Evolutionary conservation across 2,113 vertebrate genomes (phyloP).

Genomic region (Emydocephalus ijimae): DNA sequence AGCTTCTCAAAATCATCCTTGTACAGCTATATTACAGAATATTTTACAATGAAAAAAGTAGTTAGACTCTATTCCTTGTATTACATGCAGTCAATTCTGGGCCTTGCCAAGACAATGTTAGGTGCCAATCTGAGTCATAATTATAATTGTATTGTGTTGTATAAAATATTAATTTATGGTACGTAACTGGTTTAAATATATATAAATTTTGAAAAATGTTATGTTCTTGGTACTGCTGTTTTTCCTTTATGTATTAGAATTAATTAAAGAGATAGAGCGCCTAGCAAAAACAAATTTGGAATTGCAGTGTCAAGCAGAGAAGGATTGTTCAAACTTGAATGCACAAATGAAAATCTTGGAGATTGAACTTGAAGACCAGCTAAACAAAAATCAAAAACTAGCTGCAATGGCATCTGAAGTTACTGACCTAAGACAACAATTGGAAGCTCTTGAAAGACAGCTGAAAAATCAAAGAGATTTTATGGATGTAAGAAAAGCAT

Average conservation of each 20-base stretch:
- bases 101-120: neutral
- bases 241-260: constrained; percentile 64
- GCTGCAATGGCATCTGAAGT: constrained; percentile 72
- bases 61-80: neutral
- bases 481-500: constrained; percentile 79
- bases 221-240: neutral
- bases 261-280: constrained; percentile 79
- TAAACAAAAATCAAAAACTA: constrained; percentile 71
- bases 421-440: constrained; percentile 80
- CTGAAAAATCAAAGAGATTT: constrained; percentile 89
- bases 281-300: constrained; percentile 82
- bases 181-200: neutral
- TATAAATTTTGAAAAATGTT: neutral
- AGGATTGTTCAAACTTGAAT: constrained; percentile 76
- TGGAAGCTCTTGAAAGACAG: constrained; percentile 88
- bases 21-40: neutral
- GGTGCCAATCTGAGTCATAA: neutral
- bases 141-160: neutral
- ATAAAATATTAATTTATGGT: neutral
- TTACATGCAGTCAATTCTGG: neutral
- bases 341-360: constrained; percentile 81
- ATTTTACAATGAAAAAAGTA: neutral
- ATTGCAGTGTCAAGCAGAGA: constrained; percentile 86
- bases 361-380: constrained; percentile 86
- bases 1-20: neutral